phyloP scores from a whole-genome alignment of 2,797 vertebrate genomes.

The Hippoglossus hippoglossus region DNA sequence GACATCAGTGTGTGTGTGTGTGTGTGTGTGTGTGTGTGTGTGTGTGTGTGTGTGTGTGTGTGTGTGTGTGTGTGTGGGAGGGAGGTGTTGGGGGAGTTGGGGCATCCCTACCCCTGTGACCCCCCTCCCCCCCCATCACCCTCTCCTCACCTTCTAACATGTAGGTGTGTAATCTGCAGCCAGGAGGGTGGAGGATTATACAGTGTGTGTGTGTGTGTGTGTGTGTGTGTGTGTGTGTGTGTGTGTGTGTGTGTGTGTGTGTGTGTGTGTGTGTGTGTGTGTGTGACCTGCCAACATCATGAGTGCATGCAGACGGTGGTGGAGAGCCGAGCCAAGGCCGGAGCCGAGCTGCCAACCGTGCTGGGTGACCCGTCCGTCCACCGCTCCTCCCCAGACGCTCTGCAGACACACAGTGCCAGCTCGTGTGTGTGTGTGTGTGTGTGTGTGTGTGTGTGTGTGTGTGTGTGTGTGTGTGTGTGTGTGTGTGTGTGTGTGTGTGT shows the following conservation, averaged over 20 bases:
- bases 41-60: conserved; percentile 78
- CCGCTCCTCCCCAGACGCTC: conserved; percentile 51
- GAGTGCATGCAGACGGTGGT: conserved; percentile 59
- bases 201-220: conserved; percentile 25
- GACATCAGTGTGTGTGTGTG: conserved; percentile 88
- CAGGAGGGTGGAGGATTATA: conserved; percentile 40
- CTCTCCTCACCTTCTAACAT: conserved; percentile 49
- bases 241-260: conserved; percentile 31
- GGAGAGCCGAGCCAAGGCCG: conserved; percentile 70
- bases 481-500: conserved; percentile 34
- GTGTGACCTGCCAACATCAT: conserved; percentile 75
- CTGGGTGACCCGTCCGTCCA: conserved; percentile 69
- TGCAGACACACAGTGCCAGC: conserved; percentile 22
- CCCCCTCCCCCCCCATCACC: neutral
- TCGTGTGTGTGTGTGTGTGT: conserved; percentile 30
- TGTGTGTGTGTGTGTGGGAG: too few relatives aligned
- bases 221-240: conserved; percentile 21
- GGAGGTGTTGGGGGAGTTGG: conserved; percentile 60
- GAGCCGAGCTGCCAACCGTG: conserved; percentile 73
- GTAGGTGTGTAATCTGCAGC: conserved; percentile 80
- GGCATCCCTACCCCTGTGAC: conserved; percentile 29
- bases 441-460: conserved; percentile 26
- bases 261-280: conserved; percentile 21
- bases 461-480: conserved; percentile 33
- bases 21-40: conserved; percentile 75